Conservation (phyloP, 2,888 invertebrate species). For the Microctonus aethiopoides region DNA sequence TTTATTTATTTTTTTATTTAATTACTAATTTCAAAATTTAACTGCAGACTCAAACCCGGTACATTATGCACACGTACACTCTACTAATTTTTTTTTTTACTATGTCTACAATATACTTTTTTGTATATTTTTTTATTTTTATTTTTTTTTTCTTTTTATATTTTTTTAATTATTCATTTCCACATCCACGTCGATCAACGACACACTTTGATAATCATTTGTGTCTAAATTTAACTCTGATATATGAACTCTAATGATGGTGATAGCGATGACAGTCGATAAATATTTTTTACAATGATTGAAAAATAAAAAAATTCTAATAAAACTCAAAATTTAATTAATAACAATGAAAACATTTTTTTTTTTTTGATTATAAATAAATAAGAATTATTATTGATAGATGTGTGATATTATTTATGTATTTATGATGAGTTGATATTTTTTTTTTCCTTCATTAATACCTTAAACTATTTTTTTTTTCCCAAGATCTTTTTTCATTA, state of each 20-base stretch:
- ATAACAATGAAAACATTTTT: slow-evolving; percentile 7
- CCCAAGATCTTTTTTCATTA: slow-evolving; percentile 31
- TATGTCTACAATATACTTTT: slow-evolving; percentile 17
- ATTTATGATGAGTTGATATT: background rate
- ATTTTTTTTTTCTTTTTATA: slow-evolving; percentile 10
- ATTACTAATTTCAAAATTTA: background rate
- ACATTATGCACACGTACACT: background rate
- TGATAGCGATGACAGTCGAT: slow-evolving; percentile 30
- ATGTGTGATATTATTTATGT: background rate
- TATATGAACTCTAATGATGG: slow-evolving; percentile 34
- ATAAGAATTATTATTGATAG: background rate
- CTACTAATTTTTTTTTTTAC: background rate
- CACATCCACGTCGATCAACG: slow-evolving; percentile 41
- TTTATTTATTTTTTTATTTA: background rate
- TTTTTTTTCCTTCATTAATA: slow-evolving; percentile 5
- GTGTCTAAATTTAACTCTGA: slow-evolving; percentile 32
- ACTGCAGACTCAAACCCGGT: background rate
- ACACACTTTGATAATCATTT: slow-evolving; percentile 35
- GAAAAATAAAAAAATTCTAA: slow-evolving; percentile 9
- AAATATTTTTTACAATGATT: slow-evolving; percentile 9
- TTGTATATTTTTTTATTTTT: slow-evolving; percentile 10
- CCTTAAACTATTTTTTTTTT: slow-evolving; percentile 20
- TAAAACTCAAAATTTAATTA: slow-evolving; percentile 11
- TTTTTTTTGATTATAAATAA: background rate
- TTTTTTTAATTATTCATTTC: slow-evolving; percentile 15